These are phyloP conservation scores for Radopholus similis DNA, from an alignment of 1,140 invertebrate species.

Conservation along the genomic window DNA sequence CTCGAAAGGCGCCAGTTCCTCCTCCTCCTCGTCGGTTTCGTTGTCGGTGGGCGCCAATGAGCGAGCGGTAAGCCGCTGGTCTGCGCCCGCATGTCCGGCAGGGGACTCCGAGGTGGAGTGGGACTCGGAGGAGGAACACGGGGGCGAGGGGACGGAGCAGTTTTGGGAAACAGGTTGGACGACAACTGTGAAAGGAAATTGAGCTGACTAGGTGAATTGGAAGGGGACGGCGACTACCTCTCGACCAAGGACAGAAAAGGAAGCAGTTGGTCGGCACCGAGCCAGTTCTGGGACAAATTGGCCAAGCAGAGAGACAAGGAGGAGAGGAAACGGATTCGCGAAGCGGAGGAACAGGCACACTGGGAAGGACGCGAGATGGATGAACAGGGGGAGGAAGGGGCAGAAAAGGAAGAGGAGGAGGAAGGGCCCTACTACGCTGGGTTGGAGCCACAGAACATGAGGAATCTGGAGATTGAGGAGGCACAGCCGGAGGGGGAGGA, in stretches of 20 bases:
- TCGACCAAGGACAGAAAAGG: no score
- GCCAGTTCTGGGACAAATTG: background rate
- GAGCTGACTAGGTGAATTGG: background rate
- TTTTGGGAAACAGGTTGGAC: background rate
- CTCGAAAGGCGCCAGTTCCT: background rate
- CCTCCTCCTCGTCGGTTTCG: background rate
- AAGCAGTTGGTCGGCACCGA: conserved; percentile 17
- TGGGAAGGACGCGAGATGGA: background rate
- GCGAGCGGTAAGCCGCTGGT: conserved; percentile 3
- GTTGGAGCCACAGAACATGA: background rate
- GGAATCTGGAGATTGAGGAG: background rate
- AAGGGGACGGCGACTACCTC: background rate
- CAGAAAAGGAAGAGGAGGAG: background rate
- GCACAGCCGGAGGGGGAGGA: background rate
- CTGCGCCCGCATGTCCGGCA: background rate
- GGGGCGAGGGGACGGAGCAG: background rate
- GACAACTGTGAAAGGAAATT: background rate
- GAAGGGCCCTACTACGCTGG: background rate
- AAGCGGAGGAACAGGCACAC: background rate
- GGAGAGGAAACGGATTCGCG: background rate
- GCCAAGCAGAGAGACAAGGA: background rate
- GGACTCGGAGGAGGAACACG: background rate
- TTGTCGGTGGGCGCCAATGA: background rate
- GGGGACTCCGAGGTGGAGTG: background rate
- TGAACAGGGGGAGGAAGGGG: background rate